Base-by-base conservation (phyloP, 2,797 vertebrate species). In the Gambelia wislizenii region DNA sequence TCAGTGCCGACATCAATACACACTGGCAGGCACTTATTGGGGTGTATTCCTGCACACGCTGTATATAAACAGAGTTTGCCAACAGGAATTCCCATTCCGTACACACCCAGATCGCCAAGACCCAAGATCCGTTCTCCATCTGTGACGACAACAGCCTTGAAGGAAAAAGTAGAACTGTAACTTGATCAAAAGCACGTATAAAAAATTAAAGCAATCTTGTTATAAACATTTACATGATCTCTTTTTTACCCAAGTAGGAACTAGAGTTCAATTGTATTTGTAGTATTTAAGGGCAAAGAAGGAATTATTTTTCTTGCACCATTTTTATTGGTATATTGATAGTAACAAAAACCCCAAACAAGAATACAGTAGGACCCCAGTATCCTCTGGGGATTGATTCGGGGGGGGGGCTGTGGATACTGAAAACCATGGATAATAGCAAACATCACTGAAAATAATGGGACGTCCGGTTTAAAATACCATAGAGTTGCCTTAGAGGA, bases 31-130 rank as follows among this genome's bases (percentile, higher is more conserved):
- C 99, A 99, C 69, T 93, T 97, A 92, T 98, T 98, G 1, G 99
- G 99, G 69, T 97, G 96, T 77, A 99, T 99, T 59, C 99, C 99
- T 2, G 98, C 99, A 91, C 99, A 99, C 16, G 99, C 99, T 0
- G 99, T 99, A 91, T 99, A 99, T 80, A 99, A 95, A 92, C 99
- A 99, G 47, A 99, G 97, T 86, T 99, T 99, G 86, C 99, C 99
- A 0, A 99, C 98, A 7, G 99, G 98, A 87, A 99, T 99, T 27
- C 98, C 99, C 99, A 99, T 99, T 84, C 99, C 99, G 36, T 99
- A 99, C 90, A 99, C 99, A 1, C 99, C 99, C 39, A 99, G 96
- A 95, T 99, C 99, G 22, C 99, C 99, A 74, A 99, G 97, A 75
- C 99, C 99, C 96, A 99, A 92, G 94, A 99, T 99, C 78, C 99